Percentiles rank a stretch among this genome's conserved stretches.
Conservation (phyloP, 2,797 vertebrate genomes). For the Pyrocephalus nanus region DNA sequence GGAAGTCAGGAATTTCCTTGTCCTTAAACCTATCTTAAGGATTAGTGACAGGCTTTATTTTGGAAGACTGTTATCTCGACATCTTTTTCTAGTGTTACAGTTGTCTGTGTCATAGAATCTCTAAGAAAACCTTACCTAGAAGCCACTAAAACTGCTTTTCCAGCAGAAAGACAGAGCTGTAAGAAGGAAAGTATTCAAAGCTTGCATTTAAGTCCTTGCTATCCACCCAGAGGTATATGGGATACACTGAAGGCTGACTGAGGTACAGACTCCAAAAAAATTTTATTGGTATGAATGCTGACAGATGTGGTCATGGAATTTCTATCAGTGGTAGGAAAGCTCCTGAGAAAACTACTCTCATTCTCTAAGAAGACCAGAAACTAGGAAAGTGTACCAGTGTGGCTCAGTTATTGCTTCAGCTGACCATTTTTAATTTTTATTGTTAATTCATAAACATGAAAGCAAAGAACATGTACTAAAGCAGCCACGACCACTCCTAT, state of each 20-base stretch:
- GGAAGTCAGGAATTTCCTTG: neutral
- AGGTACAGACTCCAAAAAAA: neutral
- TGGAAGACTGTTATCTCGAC: neutral
- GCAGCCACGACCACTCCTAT: fast-evolving
- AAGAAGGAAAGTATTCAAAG: neutral
- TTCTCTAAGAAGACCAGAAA: neutral
- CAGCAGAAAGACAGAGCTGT: neutral
- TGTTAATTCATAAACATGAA: neutral
- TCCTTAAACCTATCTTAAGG: neutral
- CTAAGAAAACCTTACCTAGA: neutral
- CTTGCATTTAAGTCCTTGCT: neutral
- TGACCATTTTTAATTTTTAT: neutral
- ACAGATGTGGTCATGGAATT: neutral
- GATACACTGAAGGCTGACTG: neutral
- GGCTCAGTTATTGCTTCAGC: neutral
- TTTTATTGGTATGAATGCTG: neutral
- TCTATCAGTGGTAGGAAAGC: neutral
- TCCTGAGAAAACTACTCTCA: neutral
- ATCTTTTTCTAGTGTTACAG: neutral
- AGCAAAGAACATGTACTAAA: neutral
- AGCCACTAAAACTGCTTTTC: neutral
- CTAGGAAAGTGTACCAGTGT: neutral
- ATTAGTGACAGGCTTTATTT: neutral
- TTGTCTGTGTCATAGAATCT: neutral
- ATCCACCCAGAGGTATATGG: neutral